A percentile compares a stretch with the other conserved stretches of the same genome.
Evolutionary conservation across 2,888 invertebrate species (phyloP).

Genomic region (Tetragonula carbonaria): DNA sequence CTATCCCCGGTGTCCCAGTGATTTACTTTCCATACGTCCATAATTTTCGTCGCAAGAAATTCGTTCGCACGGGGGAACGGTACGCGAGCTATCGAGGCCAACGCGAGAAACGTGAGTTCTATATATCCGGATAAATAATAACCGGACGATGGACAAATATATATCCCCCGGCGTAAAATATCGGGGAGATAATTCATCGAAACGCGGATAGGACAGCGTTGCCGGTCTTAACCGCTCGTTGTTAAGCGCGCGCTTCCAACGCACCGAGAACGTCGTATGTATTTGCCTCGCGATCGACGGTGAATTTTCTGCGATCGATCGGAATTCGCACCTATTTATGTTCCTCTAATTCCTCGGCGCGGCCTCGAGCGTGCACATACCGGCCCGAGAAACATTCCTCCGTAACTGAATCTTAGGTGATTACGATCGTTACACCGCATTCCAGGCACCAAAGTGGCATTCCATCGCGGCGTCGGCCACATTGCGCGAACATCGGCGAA

Average conservation of each 20-base stretch:
- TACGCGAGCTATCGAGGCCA: slow-evolving; percentile 32
- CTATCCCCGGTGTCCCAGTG: background rate
- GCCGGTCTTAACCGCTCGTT: too few species aligned
- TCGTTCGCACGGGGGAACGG: background rate
- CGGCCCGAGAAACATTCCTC: slow-evolving; percentile 74
- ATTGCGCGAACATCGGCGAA: slow-evolving; percentile 73
- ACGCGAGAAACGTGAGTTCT: background rate
- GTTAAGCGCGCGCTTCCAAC: background rate
- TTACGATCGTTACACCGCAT: slow-evolving; percentile 80
- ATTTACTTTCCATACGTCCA: slow-evolving; percentile 42
- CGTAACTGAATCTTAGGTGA: slow-evolving; percentile 75
- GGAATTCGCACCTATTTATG: slow-evolving; percentile 60
- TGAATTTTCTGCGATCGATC: slow-evolving; percentile 51
- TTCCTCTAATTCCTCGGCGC: slow-evolving; percentile 57
- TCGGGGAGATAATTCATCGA: background rate
- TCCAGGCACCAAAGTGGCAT: slow-evolving; percentile 80
- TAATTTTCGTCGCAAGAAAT: slow-evolving; percentile 28
- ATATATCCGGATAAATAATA: background rate
- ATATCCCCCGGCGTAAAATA: background rate
- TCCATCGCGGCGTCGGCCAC: slow-evolving; percentile 69
- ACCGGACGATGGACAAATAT: background rate
- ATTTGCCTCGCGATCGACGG: background rate
- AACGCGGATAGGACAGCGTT: background rate
- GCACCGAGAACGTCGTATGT: background rate
- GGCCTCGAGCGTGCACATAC: slow-evolving; percentile 67